Base-by-base conservation (phyloP, 2,888 invertebrate genomes). In the Crossocerus cetratus region DNA sequence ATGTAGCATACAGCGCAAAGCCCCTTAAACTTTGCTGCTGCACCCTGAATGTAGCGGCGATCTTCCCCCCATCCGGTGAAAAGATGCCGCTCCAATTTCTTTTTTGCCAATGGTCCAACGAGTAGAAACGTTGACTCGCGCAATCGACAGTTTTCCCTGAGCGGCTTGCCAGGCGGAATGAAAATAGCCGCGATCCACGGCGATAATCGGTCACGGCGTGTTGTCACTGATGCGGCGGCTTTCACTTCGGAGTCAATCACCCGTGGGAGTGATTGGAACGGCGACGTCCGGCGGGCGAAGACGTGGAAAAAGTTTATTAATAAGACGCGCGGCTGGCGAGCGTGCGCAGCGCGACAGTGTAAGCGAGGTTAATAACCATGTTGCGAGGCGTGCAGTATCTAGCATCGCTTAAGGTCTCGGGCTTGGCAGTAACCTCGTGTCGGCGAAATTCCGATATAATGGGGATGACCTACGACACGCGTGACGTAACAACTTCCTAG, bases 401-500 rank as follows among this genome's bases (percentile, higher is more conserved):
- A 62, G 69, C 65, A 75, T 76, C 76, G 79, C 83, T 77, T 81
- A 77, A 80, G 78, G 78, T 76, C 78, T 65, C 64, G 64, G 32
- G 66, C 70, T 69, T 76, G 77, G 62, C 77, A 74, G 74, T 78
- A 80, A 80, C 76, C 75, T 78, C 82, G 80, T 32, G 32, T 79
- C 79, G 69, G 84, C 76, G 76, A 86, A 88, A 89, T 89, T 88
- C 89, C 87, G 76, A 84, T 87, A 86, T 88, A 89, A 89, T 88
- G 83, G 84, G 83, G 85, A 86, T 87, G 89, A 89, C 88, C 89
- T 86, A 82, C 83, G 73, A 85, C 86, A 87, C 83, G 32, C 82
- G 86, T 88, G 86, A 88, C 85, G 86, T 86, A 88, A 88, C 83
- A 81, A 87, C 86, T 87, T 88, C 88, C 85, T 88, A 83, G 84